Percentiles rank a stretch among this genome's conserved stretches.
phyloP scores from a whole-genome alignment of 2,113 vertebrate genomes.

The Phyllostomus hastatus region DNA sequence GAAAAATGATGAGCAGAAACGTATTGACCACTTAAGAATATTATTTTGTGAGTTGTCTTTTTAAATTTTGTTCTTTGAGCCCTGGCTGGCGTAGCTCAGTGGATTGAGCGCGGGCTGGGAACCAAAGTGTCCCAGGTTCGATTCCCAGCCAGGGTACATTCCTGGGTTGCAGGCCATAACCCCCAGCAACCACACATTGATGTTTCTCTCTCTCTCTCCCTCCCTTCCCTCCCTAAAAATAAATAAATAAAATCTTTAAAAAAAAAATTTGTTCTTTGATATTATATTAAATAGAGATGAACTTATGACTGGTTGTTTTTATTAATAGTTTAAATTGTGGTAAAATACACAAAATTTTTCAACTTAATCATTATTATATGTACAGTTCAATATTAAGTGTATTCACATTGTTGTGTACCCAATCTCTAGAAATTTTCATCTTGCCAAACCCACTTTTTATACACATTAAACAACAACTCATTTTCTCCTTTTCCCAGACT shows the following conservation, averaged over 20 bases:
- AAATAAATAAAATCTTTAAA: too few species aligned
- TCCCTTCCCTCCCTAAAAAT: too few species aligned
- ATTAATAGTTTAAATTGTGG: background rate
- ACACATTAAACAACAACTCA: background rate
- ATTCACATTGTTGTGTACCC: background rate
- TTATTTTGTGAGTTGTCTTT: background rate
- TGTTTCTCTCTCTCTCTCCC: too few species aligned
- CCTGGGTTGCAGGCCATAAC: too few species aligned
- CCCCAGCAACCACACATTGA: too few species aligned
- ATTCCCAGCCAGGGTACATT: too few species aligned
- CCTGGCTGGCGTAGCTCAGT: too few species aligned
- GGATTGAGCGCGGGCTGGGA: too few species aligned
- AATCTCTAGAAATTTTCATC: background rate
- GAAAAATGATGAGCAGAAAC: background rate
- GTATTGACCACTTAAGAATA: background rate
- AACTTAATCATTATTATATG: background rate
- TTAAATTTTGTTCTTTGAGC: background rate
- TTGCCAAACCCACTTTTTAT: background rate
- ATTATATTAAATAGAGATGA: background rate
- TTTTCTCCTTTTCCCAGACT: background rate
- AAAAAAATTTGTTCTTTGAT: background rate
- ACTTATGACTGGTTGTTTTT: background rate
- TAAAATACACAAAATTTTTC: background rate
- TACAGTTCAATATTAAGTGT: background rate
- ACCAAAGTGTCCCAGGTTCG: too few species aligned